Evolutionary conservation across 2,113 vertebrate species (phyloP), one percentile per base, ranked within the genome.

Genomic region (Carassius carassius): DNA sequence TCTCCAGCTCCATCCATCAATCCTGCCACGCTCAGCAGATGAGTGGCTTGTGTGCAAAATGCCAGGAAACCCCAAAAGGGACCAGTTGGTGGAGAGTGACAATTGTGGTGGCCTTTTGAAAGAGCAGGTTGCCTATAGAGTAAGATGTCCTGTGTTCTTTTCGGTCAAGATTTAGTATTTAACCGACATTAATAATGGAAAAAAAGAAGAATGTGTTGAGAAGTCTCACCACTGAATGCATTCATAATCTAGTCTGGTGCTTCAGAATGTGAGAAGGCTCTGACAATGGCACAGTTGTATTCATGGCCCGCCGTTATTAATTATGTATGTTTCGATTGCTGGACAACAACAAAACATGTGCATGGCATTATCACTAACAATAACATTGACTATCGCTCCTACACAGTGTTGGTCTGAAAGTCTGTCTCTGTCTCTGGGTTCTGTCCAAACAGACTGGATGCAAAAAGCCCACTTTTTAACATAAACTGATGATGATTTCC

Each of bases 291-390:
- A 78, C 44, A 82, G 91, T 93, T 93, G 91, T 94, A 54, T 1
- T 88, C 86, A 87, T 89, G 91, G 90, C 90, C 87, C 84, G 86
- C 89, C 89, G 91, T 92, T 91, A 93, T 93, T 93, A 93, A 92
- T 92, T 92, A 93, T 92, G 93, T 93, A 94, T 93, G 91, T 92
- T 90, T 92, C 90, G 91, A 93, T 94, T 93, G 90, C 90, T 89
- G 90, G 86, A 91, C 90, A 93, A 92, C 91, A 93, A 93, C 91
- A 92, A 92, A 91, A 88, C 91, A 90, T 84, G 81, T 90, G 90
- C 89, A 89, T 92, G 90, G 89, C 90, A 91, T 92, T 91, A 91
- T 89, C 89, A 86, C 86, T 85, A 93, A 92, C 90, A 94, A 93
- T 92, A 93, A 93, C 93, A 92, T 87, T 92, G 93, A 91, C 90